Base-by-base conservation (phyloP, 1,140 invertebrate species). In the Hormaphis cornu region DNA sequence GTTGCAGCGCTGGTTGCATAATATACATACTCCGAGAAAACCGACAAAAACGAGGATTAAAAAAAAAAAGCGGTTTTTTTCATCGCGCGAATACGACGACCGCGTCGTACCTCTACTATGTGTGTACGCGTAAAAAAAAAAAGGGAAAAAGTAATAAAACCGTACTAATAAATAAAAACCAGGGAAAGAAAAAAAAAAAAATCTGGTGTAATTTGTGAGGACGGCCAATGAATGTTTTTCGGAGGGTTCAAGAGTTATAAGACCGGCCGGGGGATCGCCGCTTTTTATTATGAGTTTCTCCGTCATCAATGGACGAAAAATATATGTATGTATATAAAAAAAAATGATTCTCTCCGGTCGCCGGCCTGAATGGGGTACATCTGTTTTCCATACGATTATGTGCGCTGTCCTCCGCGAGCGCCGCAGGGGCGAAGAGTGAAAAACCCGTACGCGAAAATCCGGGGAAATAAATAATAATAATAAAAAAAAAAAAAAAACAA, bases 401-500 rank as follows among this genome's bases (percentile, higher is more conserved):
- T 12, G 46, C 46, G 46, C n/a, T n/a, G n/a, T n/a, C n/a, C n/a
- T n/a, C n/a, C 53, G 18, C n/a, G 53, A 20, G 12, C 18, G 1
- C 7, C 44, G 22, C 20, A 58, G 35, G 35, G 35, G 40, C 35
- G 35, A 58, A n/a, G n/a, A n/a, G n/a, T n/a, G n/a, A 58, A 58
- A 56, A 52, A 22, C 20, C 26, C 35, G 54, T 58, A 58, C 24
- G 40, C 24, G 40, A 58, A 58, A 58, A 58, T 58, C 33, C 35
- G 54, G 33, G 54, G 35, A 58, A 40, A 58, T 37, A 58, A 58
- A 58, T 58, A 58, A 58, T 58, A 58, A 58, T 37, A 58, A 58
- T n/a, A 42, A 2, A 24, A 8, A 20, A 20, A 54, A 14, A 54
- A 14, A 54, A 33, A 22, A 56, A 56, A 40, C 18, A 58, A 40